Percentiles rank a stretch among this genome's conserved stretches.
Evolutionary conservation across 2,888 invertebrate species (phyloP).

Genomic region (Apotomis betuletana): DNA sequence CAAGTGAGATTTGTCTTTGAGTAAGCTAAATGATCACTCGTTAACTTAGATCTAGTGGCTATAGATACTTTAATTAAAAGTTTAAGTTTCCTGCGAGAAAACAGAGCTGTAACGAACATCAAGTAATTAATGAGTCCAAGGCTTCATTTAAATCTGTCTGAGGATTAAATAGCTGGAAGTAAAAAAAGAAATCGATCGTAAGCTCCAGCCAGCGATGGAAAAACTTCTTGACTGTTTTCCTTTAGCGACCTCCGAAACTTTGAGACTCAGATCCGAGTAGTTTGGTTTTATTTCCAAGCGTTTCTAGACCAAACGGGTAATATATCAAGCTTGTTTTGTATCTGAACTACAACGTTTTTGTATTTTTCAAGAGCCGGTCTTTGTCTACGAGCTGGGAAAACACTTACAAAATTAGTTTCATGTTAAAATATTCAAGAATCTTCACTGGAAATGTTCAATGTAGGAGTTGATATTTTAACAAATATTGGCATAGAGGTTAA

Average conservation of each 20-base stretch:
- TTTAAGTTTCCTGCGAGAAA: background rate
- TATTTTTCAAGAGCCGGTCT: background rate
- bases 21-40: no score
- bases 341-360: background rate
- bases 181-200: slow-evolving; percentile 19
- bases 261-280: slow-evolving; percentile 13
- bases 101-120: slow-evolving; percentile 5
- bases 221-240: slow-evolving; percentile 31
- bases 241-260: slow-evolving; percentile 30
- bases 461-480: background rate
- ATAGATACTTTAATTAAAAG: background rate
- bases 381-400: background rate
- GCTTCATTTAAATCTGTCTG: slow-evolving; percentile 22
- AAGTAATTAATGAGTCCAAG: slow-evolving; percentile 24
- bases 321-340: slow-evolving; percentile 18
- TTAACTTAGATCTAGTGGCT: no score
- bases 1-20: no score
- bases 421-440: background rate
- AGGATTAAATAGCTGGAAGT: slow-evolving; percentile 18
- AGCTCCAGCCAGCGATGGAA: slow-evolving; percentile 28
- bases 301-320: slow-evolving; percentile 24
- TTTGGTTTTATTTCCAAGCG: slow-evolving; percentile 29
- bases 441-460: background rate
- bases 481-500: no score
- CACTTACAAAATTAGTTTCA: background rate